These are phyloP conservation scores for Pseudomyrmex gracilis DNA, from an alignment of 1,140 invertebrate species.

Conservation along the genomic window DNA sequence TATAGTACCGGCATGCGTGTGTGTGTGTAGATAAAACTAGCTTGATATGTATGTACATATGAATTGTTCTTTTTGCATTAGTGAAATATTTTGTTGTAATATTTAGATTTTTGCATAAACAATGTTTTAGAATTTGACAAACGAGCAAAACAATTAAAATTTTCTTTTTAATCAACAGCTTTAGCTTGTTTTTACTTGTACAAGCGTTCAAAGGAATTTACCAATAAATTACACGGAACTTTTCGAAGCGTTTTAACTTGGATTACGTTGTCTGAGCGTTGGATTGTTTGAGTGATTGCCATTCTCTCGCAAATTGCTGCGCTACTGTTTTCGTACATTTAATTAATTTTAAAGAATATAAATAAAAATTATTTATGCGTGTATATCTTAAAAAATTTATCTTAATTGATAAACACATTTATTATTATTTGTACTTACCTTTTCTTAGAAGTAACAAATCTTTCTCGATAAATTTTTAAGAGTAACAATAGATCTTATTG, in stretches of 20 bases:
- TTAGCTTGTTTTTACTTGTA: constrained; percentile 44
- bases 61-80: neutral
- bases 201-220: constrained; percentile 36
- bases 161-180: constrained; percentile 42
- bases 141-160: constrained; percentile 22
- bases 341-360: constrained; percentile 10
- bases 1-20: neutral
- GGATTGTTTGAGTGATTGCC: constrained; percentile 46
- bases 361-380: neutral
- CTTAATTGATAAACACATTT: too few relatives aligned
- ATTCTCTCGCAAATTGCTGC: constrained; percentile 17
- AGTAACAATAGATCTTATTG: too few relatives aligned
- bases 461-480: too few relatives aligned
- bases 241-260: constrained; percentile 40
- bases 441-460: too few relatives aligned
- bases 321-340: neutral
- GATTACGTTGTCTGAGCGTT: constrained; percentile 32
- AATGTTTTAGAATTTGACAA: constrained; percentile 30
- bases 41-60: too few relatives aligned
- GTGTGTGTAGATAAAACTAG: neutral
- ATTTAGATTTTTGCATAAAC: neutral
- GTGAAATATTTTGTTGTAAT: constrained; percentile 8
- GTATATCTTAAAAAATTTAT: neutral
- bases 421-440: too few relatives aligned
- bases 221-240: constrained; percentile 45